Base-by-base conservation (phyloP, 2,888 invertebrate genomes). In the Unio pictorum region DNA sequence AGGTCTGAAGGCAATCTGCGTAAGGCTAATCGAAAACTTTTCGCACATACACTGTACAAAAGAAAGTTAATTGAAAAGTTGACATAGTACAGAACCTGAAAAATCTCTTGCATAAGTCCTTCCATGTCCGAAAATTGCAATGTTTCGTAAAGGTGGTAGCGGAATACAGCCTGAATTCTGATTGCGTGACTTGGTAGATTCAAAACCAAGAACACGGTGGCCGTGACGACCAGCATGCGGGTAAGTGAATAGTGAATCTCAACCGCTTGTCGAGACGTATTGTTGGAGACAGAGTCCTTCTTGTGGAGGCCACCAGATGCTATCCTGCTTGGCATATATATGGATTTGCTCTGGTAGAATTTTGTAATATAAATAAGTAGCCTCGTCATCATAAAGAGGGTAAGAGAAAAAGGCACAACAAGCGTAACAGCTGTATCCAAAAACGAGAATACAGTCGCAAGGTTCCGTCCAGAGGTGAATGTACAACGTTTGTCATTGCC, bases 221-320 rank as follows among this genome's bases (percentile, higher is more conserved):
- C 95, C 0, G 96, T 95, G 67, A 95, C 91, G 45, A 96, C 92
- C 69, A 96, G 91, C 95, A 95, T 95, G 86, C 94, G 93, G 57
- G 95, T 96, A 74, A 95, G 85, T 69, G 87, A 85, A 11, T 77
- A 69, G 63, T 87, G 86, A 17, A 84, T 80, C 23, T 75, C 70
- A 26, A 56, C 72, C 1, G 71, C 77, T 55, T 81, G 79, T 30
- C 75, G 64, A 15, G 67, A 59, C 15, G 72, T 62, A 8, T 63
- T 34, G 5, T 55, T 64, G 15, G 28, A 68, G 8, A 76, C 76
- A 0, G 65, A 61, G 1, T 55, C 61, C 1, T 28, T 72, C 54
- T 60, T 65, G 28, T 61, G 55, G 23, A 65, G 68, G 8, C 68
- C 74, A 57, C 61, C 65, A 34, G 59, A 67, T 8, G 67, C 57